Base-by-base conservation (phyloP, 2,888 invertebrate genomes). In the Apomyelois bistriatella region DNA sequence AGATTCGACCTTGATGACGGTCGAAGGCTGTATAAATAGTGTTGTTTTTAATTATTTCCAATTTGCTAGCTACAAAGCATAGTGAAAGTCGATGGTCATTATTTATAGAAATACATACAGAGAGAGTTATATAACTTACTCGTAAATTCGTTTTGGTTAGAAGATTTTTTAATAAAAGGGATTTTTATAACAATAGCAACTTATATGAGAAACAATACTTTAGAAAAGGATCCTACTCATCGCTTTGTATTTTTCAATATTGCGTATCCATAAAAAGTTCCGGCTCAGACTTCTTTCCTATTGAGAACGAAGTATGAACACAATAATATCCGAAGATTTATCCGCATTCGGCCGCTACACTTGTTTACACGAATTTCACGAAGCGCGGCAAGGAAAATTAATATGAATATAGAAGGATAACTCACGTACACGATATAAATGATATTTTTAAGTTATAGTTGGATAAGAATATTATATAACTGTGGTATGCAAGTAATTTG, bases 301-400 rank as follows among this genome's bases (percentile, higher is more conserved):
- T 64, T 65, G 64, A 66, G 72, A 75, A 76, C 70, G 75, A 78
- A 66, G 72, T 76, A 76, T 70, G 76, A 78, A 73, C 72, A 74
- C 76, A 79, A 76, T 77, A 80, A 80, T 76, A 75, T 68, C 70
- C 67, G 61, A 70, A 74, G 82, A 79, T 76, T 79, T 76, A 78
- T 79, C 74, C 72, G 68, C 67, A 73, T 71, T 72, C 75, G 74
- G 70, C 74, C 70, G 71, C 70, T 66, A 71, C 75, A 72, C 71
- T 79, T 83, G 84, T 85, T 85, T 84, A 82, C 83, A 80, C 76
- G 76, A 79, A 82, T 79, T 78, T 78, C 75, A 72, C 76, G 78
- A 77, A 78, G 76, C 79, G 73, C 71, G 76, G 40, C 16, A 16
- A 16, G 16, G 16, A 9, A 40, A 40, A 40, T 8, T 40, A 16